Conservation (phyloP, 2,888 invertebrate species). For the Eudasyphora cyanicolor region DNA sequence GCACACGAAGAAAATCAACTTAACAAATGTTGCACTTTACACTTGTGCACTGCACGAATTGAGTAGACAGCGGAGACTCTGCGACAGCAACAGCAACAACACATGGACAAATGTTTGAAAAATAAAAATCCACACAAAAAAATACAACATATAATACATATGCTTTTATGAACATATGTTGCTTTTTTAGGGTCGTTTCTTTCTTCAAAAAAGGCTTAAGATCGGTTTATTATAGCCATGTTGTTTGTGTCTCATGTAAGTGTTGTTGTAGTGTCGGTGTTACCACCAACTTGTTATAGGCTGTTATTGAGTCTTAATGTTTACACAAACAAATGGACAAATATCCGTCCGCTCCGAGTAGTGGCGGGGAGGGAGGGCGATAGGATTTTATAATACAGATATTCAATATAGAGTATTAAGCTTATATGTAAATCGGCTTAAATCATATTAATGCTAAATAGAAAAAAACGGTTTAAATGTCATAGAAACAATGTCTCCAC, state of each 20-base stretch:
- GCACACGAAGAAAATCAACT: conserved; percentile 17
- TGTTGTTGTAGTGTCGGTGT: background rate
- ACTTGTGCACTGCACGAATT: conserved; percentile 43
- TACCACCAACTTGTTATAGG: conserved; percentile 58
- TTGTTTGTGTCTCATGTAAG: background rate
- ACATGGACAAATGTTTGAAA: background rate
- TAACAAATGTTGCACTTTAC: conserved; percentile 34
- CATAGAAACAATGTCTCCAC: background rate
- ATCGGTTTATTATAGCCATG: background rate
- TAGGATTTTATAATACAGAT: background rate
- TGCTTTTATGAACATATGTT: conserved; percentile 37
- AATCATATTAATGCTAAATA: conserved; percentile 57
- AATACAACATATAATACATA: conserved; percentile 43
- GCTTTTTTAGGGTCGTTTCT: conserved; percentile 36
- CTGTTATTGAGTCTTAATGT: conserved; percentile 23
- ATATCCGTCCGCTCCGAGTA: too few species aligned
- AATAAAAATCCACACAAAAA: conserved; percentile 6
- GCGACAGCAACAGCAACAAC: too few species aligned
- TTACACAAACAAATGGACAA: too few species aligned
- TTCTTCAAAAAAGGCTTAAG: conserved; percentile 13
- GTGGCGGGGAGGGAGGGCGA: background rate
- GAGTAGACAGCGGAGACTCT: background rate
- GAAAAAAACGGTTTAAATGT: conserved; percentile 20
- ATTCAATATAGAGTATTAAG: conserved; percentile 63
- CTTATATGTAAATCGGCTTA: conserved; percentile 66